phyloP scores from a whole-genome alignment of 1,140 invertebrate species.

The Wiebesia pumilae region DNA sequence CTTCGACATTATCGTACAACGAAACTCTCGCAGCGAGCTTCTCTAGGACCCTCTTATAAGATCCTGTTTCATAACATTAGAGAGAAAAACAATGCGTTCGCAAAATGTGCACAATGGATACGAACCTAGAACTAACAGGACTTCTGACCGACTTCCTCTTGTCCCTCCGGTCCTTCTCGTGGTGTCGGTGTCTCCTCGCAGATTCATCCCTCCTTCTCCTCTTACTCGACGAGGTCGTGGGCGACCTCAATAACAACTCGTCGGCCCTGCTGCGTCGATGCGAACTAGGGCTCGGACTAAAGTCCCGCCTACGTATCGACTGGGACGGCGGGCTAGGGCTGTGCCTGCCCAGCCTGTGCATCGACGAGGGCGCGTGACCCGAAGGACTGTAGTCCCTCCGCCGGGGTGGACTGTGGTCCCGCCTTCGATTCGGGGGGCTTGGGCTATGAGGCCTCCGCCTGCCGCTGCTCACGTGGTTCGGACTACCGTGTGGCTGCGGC shows the following conservation, averaged over 20 bases:
- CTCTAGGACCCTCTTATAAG: too few relatives aligned
- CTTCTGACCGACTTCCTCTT: slow-evolving; percentile 69
- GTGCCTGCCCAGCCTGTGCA: slow-evolving; percentile 65
- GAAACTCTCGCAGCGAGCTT: too few relatives aligned
- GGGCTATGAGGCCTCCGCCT: slow-evolving; percentile 69
- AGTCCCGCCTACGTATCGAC: slow-evolving; percentile 61
- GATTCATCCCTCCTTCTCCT: slow-evolving; percentile 71
- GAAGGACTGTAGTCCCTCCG: slow-evolving; percentile 70
- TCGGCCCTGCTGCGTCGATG: slow-evolving; percentile 63
- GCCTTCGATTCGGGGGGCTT: slow-evolving; percentile 60
- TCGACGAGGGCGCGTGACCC: slow-evolving; percentile 47
- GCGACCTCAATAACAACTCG: slow-evolving; percentile 19
- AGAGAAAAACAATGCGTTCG: not conserved
- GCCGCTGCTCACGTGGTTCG: slow-evolving; percentile 52
- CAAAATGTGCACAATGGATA: not conserved
- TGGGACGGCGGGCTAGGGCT: slow-evolving; percentile 66
- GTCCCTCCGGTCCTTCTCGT: slow-evolving; percentile 70
- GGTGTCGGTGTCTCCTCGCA: slow-evolving; percentile 71
- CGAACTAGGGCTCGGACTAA: slow-evolving; percentile 62
- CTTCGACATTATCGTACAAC: too few relatives aligned
- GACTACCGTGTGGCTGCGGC: slow-evolving; percentile 55
- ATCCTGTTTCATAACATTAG: too few relatives aligned
- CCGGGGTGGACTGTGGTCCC: slow-evolving; percentile 67
- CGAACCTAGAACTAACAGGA: slow-evolving; percentile 63
- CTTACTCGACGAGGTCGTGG: slow-evolving; percentile 59